Evolutionary conservation across 1,140 invertebrate species (phyloP).

Genomic region (Heterodera schachtii): DNA sequence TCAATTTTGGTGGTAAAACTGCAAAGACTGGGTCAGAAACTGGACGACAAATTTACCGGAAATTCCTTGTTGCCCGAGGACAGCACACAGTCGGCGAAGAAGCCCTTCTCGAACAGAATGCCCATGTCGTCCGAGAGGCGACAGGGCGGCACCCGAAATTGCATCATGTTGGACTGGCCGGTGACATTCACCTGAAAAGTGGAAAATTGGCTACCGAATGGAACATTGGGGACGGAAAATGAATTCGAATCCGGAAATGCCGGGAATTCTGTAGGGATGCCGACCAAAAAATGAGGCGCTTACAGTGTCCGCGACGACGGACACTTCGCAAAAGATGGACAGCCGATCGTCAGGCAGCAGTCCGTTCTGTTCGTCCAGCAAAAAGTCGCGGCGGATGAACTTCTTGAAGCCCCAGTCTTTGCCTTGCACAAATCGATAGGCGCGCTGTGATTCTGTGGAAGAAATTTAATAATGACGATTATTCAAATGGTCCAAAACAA

Average conservation of each 20-base stretch:
- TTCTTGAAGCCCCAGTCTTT: conserved; percentile 99
- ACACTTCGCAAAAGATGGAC: conserved; percentile 95
- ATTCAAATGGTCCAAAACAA: background rate
- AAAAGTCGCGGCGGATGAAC: conserved; percentile 95
- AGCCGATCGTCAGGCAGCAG: conserved; percentile 96
- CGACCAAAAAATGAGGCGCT: background rate
- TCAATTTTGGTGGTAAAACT: no score
- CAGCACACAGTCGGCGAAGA: conserved; percentile 93
- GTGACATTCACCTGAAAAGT: conserved; percentile 56
- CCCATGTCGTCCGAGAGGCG: conserved; percentile 80
- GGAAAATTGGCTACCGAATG: no score
- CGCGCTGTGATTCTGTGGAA: conserved; percentile 79
- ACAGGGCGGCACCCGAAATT: conserved; percentile 49
- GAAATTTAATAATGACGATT: background rate
- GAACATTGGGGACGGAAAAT: no score
- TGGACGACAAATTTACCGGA: conserved; percentile 30
- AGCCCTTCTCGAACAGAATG: conserved; percentile 88
- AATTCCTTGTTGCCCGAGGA: conserved; percentile 73
- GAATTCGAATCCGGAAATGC: no score
- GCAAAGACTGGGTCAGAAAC: no score
- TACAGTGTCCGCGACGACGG: conserved; percentile 45
- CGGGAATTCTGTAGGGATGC: no score
- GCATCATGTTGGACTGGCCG: conserved; percentile 68
- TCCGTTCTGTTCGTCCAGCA: conserved; percentile 96
- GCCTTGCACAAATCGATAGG: conserved; percentile 97